A percentile compares a stretch with the other conserved stretches of the same genome.
phyloP scores from a whole-genome alignment of 2,113 vertebrate species.

The Tamias sibiricus region DNA sequence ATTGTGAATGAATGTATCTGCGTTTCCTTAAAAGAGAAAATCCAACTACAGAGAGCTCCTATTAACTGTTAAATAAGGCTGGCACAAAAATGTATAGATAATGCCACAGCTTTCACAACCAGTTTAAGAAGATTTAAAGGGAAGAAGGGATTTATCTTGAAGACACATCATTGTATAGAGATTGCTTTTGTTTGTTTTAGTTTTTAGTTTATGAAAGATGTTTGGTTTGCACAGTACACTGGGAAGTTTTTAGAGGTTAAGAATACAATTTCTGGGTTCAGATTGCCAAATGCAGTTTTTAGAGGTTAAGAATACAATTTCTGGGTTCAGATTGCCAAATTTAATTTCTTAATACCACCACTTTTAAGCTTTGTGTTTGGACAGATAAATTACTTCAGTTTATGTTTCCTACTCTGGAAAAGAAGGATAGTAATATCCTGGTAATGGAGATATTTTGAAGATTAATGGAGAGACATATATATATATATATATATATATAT shows the following conservation, averaged over 20 bases:
- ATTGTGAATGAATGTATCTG: slow-evolving; percentile 14
- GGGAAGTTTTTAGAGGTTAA: not conserved
- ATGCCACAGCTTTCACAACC: not conserved
- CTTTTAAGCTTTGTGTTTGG: not conserved
- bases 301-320: slow-evolving; percentile 1
- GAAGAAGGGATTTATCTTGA: not conserved
- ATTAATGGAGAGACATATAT: not conserved
- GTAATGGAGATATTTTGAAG: not conserved
- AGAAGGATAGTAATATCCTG: not conserved
- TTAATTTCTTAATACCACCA: not conserved
- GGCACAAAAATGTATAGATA: not conserved
- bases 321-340: slow-evolving; percentile 42
- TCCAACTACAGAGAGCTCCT: not conserved
- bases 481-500: too few relatives aligned
- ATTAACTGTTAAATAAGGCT: not conserved
- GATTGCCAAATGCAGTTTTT: slow-evolving; percentile 37
- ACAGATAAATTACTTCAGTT: slow-evolving; percentile 28
- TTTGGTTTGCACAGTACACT: not conserved
- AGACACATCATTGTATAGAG: not conserved
- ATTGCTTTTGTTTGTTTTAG: not conserved
- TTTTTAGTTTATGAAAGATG: not conserved
- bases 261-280: slow-evolving; percentile 40
- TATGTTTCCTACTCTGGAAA: slow-evolving; percentile 17
- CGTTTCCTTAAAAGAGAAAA: slow-evolving; percentile 37
- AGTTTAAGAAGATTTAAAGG: slow-evolving; percentile 25